These are phyloP conservation scores for Thalassoma bifasciatum DNA, from an alignment of 2,113 vertebrate species.

Conservation along the genomic window DNA sequence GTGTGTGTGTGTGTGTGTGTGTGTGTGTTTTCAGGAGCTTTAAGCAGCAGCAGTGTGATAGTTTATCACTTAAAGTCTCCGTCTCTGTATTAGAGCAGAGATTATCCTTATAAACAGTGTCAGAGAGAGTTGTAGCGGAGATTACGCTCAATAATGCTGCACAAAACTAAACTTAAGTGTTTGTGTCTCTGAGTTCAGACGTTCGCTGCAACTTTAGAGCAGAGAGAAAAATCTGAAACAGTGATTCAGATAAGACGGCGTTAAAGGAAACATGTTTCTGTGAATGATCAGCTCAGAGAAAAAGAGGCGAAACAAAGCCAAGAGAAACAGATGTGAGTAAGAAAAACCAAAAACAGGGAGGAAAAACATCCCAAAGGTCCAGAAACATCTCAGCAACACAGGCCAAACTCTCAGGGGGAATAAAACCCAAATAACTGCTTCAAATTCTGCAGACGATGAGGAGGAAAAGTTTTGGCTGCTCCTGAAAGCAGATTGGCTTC, in stretches of 20 bases:
- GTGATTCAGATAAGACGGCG: neutral
- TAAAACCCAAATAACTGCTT: no score
- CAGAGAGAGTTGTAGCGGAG: neutral
- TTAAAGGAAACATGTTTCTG: neutral
- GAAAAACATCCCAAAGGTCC: neutral
- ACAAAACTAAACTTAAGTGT: neutral
- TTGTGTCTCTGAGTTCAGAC: neutral
- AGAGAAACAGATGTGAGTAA: constrained; percentile 48
- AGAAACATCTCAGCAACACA: no score
- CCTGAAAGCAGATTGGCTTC: no score
- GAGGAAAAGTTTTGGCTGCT: no score
- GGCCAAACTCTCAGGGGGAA: no score
- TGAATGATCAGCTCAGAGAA: no score
- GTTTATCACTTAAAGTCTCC: constrained; percentile 16
- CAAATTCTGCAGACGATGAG: no score
- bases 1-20: no score
- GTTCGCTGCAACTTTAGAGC: neutral
- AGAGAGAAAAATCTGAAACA: neutral
- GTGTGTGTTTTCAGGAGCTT: constrained; percentile 3
- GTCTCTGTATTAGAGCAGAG: neutral
- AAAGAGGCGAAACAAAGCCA: constrained; percentile 45
- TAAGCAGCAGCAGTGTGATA: constrained; percentile 8
- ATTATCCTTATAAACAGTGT: neutral
- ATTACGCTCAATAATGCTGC: no score
- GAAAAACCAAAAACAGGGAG: constrained; percentile 6